Evolutionary conservation across 2,888 invertebrate genomes (phyloP).

Genomic region (Anodontia alba): DNA sequence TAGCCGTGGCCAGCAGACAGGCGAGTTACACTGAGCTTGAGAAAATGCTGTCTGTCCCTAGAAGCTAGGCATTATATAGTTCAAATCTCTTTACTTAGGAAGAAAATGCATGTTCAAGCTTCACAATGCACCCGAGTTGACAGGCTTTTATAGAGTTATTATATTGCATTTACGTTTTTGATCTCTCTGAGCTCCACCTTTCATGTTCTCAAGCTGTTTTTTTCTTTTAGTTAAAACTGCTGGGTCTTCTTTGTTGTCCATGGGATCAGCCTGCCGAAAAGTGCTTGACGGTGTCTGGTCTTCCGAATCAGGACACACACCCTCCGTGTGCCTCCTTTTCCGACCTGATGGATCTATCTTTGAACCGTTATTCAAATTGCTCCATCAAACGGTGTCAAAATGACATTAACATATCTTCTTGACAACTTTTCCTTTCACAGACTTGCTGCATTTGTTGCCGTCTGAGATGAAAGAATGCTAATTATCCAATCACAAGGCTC

Average conservation of each 20-base stretch:
- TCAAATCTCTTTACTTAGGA: too few species aligned
- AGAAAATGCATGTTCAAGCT: too few species aligned
- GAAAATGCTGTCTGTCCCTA: too few species aligned
- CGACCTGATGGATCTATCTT: slow-evolving; percentile 76
- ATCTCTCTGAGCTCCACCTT: slow-evolving; percentile 30
- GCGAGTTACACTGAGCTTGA: too few species aligned
- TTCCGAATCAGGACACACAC: slow-evolving; percentile 66
- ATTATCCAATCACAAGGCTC: background rate
- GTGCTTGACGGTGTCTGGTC: slow-evolving; percentile 44
- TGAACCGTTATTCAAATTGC: slow-evolving; percentile 17
- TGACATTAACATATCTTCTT: too few species aligned
- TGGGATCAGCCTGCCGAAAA: slow-evolving; percentile 19
- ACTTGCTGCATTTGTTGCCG: slow-evolving; percentile 1
- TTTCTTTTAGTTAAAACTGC: slow-evolving; percentile 55
- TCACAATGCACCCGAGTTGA: too few species aligned
- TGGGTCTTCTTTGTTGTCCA: slow-evolving; percentile 41
- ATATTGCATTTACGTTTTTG: slow-evolving; percentile 44
- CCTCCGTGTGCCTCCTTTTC: slow-evolving; percentile 76
- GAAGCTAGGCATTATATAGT: too few species aligned
- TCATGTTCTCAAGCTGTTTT: slow-evolving; percentile 61
- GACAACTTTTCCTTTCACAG: too few species aligned
- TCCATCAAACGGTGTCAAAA: background rate
- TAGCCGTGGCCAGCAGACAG: too few species aligned
- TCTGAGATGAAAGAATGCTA: background rate
- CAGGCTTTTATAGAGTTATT: too few species aligned